phyloP scores from a whole-genome alignment of 2,888 invertebrate species.

The Pimpla rufipes region DNA sequence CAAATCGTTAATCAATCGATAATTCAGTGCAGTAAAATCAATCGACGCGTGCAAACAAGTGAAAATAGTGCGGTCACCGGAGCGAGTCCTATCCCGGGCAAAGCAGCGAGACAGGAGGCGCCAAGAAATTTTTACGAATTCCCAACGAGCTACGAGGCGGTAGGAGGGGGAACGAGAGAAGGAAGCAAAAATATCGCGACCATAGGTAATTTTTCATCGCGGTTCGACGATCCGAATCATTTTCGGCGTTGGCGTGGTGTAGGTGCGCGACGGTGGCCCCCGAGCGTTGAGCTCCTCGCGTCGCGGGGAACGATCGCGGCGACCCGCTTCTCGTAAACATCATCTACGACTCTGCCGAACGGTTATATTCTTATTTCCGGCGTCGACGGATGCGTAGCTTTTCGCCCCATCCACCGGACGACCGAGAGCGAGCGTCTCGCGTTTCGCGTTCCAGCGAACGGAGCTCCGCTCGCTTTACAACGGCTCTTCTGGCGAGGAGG shows the following conservation, averaged over 20 bases:
- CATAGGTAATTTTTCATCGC: conserved; percentile 61
- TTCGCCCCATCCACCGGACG: conserved; percentile 22
- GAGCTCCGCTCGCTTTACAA: conserved; percentile 22
- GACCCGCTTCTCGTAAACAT: conserved; percentile 73
- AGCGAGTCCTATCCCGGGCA: background rate
- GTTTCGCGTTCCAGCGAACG: conserved; percentile 29
- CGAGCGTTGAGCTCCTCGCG: conserved; percentile 70
- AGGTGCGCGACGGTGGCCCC: background rate
- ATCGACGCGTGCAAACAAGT: background rate
- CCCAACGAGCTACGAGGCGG: background rate
- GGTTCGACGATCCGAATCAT: conserved; percentile 62
- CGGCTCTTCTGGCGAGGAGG: background rate
- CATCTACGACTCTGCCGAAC: conserved; percentile 69
- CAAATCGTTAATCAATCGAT: too few relatives aligned
- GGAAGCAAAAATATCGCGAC: conserved; percentile 46
- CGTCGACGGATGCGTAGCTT: conserved; percentile 66
- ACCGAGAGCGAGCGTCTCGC: conserved; percentile 33
- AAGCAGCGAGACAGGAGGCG: background rate
- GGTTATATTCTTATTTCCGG: conserved; percentile 75
- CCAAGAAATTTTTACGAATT: conserved; percentile 24
- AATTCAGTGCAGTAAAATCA: background rate
- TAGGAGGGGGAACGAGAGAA: background rate
- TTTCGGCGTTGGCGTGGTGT: conserved; percentile 24
- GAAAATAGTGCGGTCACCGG: background rate
- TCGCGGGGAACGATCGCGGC: conserved; percentile 24